Percentiles rank a stretch among this genome's conserved stretches.
phyloP scores from a whole-genome alignment of 1,140 invertebrate genomes.

The Orchestia grillus region DNA sequence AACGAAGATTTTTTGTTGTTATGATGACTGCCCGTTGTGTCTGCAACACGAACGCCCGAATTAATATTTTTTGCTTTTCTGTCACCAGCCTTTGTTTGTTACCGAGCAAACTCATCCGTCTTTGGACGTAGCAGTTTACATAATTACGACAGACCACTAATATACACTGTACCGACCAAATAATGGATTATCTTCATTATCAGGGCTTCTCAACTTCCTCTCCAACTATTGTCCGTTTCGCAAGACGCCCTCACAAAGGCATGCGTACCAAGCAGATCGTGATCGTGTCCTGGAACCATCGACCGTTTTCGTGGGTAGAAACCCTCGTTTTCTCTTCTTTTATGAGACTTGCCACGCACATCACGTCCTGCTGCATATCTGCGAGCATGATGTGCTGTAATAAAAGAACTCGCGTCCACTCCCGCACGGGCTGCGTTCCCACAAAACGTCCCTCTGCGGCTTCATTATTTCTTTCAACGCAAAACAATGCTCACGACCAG shows the following conservation, averaged over 20 bases:
- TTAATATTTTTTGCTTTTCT: not conserved
- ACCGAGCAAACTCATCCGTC: not conserved
- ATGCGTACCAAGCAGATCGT: not conserved
- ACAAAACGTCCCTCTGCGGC: not conserved
- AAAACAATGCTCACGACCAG: not conserved
- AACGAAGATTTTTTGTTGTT: not conserved
- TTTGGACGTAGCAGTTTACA: not conserved
- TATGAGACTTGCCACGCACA: not conserved
- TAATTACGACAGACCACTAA: not conserved
- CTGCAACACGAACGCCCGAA: not conserved
- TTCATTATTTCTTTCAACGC: slow-evolving; percentile 1
- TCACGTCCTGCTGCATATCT: not conserved
- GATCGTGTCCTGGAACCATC: not conserved
- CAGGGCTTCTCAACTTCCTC: not conserved
- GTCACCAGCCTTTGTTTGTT: not conserved
- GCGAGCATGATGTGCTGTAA: not conserved
- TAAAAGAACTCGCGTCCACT: not conserved
- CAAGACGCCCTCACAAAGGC: not conserved
- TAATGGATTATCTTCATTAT: not conserved
- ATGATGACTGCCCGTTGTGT: not conserved
- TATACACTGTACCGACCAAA: not conserved
- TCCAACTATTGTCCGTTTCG: not conserved
- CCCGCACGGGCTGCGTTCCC: not conserved
- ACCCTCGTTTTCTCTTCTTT: not conserved
- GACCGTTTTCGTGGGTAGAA: not conserved